A percentile compares a stretch with the other conserved stretches of the same genome.
phyloP scores from a whole-genome alignment of 2,113 vertebrate species.

The Otocyon megalotis region DNA sequence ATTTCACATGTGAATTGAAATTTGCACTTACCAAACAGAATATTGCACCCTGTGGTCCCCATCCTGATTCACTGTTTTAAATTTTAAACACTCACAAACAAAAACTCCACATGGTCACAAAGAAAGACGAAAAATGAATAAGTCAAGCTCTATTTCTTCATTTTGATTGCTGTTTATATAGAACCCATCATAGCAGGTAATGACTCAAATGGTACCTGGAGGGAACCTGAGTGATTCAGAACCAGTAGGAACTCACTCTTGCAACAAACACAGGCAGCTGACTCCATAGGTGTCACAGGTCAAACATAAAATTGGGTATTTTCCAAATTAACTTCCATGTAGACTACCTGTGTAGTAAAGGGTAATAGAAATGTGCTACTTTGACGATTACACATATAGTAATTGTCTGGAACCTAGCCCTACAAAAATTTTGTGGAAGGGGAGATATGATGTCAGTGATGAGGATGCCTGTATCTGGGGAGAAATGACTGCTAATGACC shows the following conservation, averaged over 20 bases:
- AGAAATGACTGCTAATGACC: too few relatives aligned
- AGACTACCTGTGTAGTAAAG: not conserved
- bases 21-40: constrained; percentile 21
- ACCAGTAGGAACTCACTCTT: not conserved
- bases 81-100: not conserved
- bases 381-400: not conserved
- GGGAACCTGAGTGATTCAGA: not conserved
- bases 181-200: not conserved
- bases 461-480: not conserved
- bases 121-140: constrained; percentile 19
- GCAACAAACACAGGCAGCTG: not conserved
- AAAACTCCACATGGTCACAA: constrained; percentile 2
- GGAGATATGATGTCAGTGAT: not conserved
- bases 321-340: not conserved
- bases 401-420: not conserved
- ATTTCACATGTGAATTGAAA: constrained; percentile 13
- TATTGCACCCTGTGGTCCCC: not conserved
- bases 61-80: not conserved
- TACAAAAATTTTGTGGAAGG: not conserved
- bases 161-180: not conserved
- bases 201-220: not conserved
- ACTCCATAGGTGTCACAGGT: not conserved
- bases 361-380: not conserved
- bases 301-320: not conserved
- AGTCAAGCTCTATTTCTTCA: not conserved